Base-by-base conservation (phyloP, 1,140 invertebrate genomes). In the Lepidurus arcticus region DNA sequence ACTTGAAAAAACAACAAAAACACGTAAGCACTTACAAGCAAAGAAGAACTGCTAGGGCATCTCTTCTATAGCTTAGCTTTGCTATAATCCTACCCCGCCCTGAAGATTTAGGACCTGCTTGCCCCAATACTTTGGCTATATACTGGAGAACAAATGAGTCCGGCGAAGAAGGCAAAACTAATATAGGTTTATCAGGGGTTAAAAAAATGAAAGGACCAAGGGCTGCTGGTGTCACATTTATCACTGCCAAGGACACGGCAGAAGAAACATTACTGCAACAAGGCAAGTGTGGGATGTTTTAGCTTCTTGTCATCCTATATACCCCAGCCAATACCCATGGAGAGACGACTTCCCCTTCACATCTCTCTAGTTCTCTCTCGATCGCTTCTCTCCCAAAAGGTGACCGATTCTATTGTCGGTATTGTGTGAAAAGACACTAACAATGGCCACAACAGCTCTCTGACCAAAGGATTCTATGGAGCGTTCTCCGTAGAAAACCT, bases 231-330 rank as follows among this genome's bases (percentile, higher is more conserved):
- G 53, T 65, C 53, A 65, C 53, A 65, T 65, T 65, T n/a, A 65
- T 65, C 53, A 65, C 53, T 65, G 53, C n/a, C 53, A 65, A 65
- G 53, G 53, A 65, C 53, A 65, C 53, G 53, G 53, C n/a, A 10
- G 53, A 16, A 65, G 53, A 65, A 21, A 65, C n/a, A 65, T 65
- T 65, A 65, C 53, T 6, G 21, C 45, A 47, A 47, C n/a, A 65
- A 65, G 53, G 53, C 53, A 65, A 65, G 53, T 65, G 13, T 65
- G 53, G 21, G 53, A 65, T 65, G 53, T 65, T 65, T 13, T 65
- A 65, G 53, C 53, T 13, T 21, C 53, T 65, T 65, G 53, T 65
- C 53, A 65, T 65, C 53, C 13, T 11, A 65, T 16, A 65, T 21
- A n/a, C 21, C 53, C 6, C 1, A 11, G 7, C 16, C 53, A 65